Percentiles rank a stretch among this genome's conserved stretches.
phyloP scores from a whole-genome alignment of 2,888 invertebrate genomes.

The Diplolepis rosae region DNA sequence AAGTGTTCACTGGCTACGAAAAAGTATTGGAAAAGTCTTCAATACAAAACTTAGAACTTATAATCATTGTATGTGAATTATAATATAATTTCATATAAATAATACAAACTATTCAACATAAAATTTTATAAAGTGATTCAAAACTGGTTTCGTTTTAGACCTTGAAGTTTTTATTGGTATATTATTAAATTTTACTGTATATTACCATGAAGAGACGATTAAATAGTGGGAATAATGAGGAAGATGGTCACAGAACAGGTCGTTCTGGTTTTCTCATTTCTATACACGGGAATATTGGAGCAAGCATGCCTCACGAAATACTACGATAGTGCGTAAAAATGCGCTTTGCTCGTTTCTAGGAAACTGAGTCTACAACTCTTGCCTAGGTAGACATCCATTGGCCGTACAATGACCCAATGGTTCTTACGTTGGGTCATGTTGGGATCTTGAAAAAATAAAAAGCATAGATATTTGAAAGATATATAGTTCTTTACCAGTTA shows the following conservation, averaged over 20 bases:
- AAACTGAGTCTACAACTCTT: constrained; percentile 33
- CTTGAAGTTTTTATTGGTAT: not conserved
- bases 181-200: constrained; percentile 13
- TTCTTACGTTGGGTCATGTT: not conserved
- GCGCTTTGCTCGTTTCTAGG: constrained; percentile 44
- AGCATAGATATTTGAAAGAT: no score
- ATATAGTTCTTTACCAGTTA: no score
- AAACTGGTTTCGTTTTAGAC: not conserved
- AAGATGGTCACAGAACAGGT: constrained; percentile 47
- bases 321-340: constrained; percentile 57
- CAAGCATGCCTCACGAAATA: constrained; percentile 44
- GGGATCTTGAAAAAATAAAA: no score
- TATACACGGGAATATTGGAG: constrained; percentile 33
- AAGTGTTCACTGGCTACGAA: not conserved
- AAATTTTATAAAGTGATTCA: no score
- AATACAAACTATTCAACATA: not conserved
- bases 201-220: constrained; percentile 5
- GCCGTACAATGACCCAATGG: constrained; percentile 12
- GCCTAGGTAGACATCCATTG: constrained; percentile 16
- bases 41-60: not conserved
- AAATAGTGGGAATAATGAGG: constrained; percentile 34
- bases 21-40: not conserved
- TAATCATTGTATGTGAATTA: no score
- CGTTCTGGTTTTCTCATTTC: constrained; percentile 56
- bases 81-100: not conserved